Conservation (phyloP, 2,797 vertebrate species). For the Pangasius mekongensis region DNA sequence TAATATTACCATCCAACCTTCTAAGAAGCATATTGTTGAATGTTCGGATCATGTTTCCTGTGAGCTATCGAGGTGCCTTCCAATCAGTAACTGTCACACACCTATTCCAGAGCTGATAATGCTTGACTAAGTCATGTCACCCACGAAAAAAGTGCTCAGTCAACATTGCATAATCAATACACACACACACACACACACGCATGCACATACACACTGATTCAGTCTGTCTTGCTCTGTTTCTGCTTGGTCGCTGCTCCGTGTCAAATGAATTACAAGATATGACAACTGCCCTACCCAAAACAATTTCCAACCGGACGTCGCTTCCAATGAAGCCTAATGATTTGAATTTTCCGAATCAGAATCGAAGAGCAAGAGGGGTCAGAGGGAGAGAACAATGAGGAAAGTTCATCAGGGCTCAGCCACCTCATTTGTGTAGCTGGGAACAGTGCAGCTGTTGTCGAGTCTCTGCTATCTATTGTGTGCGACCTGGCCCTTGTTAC, state of each 20-base stretch:
- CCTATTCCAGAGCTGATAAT: not conserved
- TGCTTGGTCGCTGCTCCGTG: not conserved
- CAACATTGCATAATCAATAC: not conserved
- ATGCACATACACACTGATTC: not conserved
- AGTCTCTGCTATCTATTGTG: slow-evolving; percentile 53
- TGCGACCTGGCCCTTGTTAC: slow-evolving; percentile 40
- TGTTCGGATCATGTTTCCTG: not conserved
- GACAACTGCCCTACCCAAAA: slow-evolving; percentile 44
- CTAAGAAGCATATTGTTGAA: not conserved
- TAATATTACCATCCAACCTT: not conserved
- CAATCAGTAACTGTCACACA: not conserved
- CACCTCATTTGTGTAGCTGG: slow-evolving; percentile 57
- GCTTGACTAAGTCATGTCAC: not conserved
- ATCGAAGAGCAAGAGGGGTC: slow-evolving; percentile 39
- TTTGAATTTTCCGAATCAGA: slow-evolving; percentile 44
- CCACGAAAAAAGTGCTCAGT: not conserved
- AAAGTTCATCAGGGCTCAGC: slow-evolving; percentile 56
- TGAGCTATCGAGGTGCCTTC: not conserved
- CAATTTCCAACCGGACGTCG: slow-evolving; percentile 46
- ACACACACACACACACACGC: not conserved
- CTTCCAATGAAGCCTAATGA: slow-evolving; percentile 50
- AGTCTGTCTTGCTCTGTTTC: not conserved
- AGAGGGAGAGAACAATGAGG: slow-evolving; percentile 41
- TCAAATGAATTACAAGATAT: slow-evolving; percentile 54
- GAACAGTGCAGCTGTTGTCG: slow-evolving; percentile 60